A percentile compares a stretch with the other conserved stretches of the same genome.
Evolutionary conservation across 2,113 vertebrate species (phyloP).

Genomic region (Lagopus leucura): DNA sequence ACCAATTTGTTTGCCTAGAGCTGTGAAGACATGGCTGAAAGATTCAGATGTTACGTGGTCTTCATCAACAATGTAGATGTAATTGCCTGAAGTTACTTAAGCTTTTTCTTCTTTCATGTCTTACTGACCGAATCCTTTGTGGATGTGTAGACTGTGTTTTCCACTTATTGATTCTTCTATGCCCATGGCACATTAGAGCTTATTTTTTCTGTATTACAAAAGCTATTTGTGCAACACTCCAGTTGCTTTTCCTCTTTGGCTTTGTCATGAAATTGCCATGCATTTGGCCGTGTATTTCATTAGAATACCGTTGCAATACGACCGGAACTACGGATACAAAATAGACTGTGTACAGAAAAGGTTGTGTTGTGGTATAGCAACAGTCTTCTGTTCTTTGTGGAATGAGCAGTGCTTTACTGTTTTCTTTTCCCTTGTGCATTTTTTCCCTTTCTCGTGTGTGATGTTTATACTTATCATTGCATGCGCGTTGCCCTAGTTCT

Average conservation of each 20-base stretch:
- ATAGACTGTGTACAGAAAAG: background rate
- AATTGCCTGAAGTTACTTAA: constrained; percentile 65
- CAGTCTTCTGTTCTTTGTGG: background rate
- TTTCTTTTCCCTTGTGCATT: background rate
- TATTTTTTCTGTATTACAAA: constrained; percentile 40
- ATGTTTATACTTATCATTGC: background rate
- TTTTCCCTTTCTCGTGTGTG: background rate
- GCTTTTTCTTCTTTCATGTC: constrained; percentile 49
- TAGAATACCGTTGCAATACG: background rate
- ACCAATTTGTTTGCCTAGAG: constrained; percentile 10
- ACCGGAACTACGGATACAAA: background rate
- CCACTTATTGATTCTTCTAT: constrained; percentile 51
- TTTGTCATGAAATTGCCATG: constrained; percentile 28
- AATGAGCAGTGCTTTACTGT: background rate
- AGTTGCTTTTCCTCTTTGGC: constrained; percentile 32
- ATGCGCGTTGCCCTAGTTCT: background rate
- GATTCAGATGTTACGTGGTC: background rate
- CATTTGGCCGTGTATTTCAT: background rate
- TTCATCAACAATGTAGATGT: constrained; percentile 30
- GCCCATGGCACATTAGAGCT: constrained; percentile 32
- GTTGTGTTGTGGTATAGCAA: background rate
- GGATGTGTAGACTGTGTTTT: background rate
- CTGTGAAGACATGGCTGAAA: background rate
- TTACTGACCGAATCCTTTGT: constrained; percentile 56
- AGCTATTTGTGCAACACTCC: constrained; percentile 31